phyloP scores from a whole-genome alignment of 2,888 invertebrate genomes.

The Harpalus rufipes region DNA sequence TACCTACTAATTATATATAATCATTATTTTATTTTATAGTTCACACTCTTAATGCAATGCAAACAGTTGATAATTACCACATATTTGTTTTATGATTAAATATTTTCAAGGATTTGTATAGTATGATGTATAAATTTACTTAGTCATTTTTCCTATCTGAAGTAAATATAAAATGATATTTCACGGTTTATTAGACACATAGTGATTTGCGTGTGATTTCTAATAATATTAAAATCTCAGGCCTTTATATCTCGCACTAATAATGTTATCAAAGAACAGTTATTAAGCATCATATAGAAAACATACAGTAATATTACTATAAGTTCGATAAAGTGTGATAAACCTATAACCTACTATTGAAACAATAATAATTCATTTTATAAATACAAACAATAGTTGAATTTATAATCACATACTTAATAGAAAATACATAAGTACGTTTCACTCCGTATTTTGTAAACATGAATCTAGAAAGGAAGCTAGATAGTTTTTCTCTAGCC shows the following conservation, averaged over 20 bases:
- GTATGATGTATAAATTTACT: background rate
- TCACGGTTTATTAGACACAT: background rate
- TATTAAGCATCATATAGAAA: background rate
- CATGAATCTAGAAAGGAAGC: no score
- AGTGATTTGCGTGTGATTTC: conserved; percentile 1
- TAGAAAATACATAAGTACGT: no score
- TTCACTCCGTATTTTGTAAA: no score
- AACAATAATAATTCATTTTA: no score
- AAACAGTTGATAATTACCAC: background rate
- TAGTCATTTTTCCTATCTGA: background rate
- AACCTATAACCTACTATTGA: no score
- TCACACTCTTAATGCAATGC: background rate
- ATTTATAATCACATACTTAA: no score
- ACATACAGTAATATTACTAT: background rate
- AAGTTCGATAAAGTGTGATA: background rate
- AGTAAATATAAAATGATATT: background rate
- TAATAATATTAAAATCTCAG: conserved; percentile 10
- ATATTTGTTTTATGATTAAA: background rate
- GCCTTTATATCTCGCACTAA: background rate
- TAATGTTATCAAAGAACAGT: background rate
- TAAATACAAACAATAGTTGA: no score
- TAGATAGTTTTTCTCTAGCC: no score
- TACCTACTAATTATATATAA: background rate
- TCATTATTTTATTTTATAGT: background rate
- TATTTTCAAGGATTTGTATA: background rate